Conservation (phyloP, 2,888 invertebrate species). For the Agelastica alni region DNA sequence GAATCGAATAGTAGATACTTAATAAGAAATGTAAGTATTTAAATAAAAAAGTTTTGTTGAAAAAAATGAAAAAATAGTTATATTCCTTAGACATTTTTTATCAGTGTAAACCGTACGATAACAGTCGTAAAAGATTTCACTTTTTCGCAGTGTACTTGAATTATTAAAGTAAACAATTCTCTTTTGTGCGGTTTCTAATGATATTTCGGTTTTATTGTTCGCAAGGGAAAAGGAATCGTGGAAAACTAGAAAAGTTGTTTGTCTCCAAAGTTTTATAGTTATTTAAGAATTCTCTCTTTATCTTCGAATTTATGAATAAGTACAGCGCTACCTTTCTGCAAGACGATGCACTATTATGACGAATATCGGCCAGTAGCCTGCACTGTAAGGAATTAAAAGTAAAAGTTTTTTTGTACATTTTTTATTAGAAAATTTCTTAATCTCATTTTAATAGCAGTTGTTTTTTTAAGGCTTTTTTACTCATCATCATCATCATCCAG, state of each 20-base stretch:
- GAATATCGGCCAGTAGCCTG: not conserved
- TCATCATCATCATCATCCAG: too few relatives aligned
- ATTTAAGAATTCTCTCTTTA: conserved; percentile 3
- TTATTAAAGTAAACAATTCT: not conserved
- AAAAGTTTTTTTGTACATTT: too few relatives aligned
- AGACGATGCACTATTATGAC: not conserved
- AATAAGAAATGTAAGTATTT: too few relatives aligned
- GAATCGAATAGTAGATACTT: too few relatives aligned
- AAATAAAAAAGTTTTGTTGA: too few relatives aligned
- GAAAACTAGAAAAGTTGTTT: not conserved
- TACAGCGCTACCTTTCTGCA: not conserved
- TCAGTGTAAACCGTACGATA: too few relatives aligned
- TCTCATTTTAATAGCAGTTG: too few relatives aligned
- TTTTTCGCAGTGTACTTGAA: not conserved
- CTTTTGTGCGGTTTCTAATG: not conserved
- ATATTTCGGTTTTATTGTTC: conserved; percentile 6
- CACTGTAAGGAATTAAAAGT: not conserved
- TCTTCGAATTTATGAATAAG: conserved; percentile 3
- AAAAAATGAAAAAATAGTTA: too few relatives aligned
- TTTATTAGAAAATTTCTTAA: too few relatives aligned
- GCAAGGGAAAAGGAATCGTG: not conserved
- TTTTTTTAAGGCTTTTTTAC: too few relatives aligned
- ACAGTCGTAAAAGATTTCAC: not conserved
- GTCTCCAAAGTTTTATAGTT: conserved; percentile 6
- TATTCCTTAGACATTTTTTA: too few relatives aligned